Evolutionary conservation across 2,797 vertebrate genomes (phyloP).

Genomic region (Ficedula albicollis): DNA sequence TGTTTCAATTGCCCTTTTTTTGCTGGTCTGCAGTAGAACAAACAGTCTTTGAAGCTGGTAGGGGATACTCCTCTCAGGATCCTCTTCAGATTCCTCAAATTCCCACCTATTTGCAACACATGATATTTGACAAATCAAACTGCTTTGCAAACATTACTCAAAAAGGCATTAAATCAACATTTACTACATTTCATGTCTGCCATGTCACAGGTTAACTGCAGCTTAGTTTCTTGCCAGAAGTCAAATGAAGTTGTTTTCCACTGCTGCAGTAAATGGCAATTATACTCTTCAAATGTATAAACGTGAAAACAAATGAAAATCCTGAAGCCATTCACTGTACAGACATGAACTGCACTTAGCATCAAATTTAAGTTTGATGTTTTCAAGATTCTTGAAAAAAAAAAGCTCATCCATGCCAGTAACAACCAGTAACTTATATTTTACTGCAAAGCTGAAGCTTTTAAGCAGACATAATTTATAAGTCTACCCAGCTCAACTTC

Average conservation of each 20-base stretch:
- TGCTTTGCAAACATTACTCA: neutral
- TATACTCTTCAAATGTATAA: neutral
- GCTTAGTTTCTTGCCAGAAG: neutral
- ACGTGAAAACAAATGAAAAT: neutral
- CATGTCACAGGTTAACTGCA: neutral
- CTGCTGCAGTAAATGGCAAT: neutral
- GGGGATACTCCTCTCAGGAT: constrained; percentile 95
- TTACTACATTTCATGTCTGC: neutral
- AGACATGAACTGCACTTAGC: neutral
- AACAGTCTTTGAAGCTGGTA: constrained; percentile 97
- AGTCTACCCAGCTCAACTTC: neutral
- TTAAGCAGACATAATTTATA: neutral
- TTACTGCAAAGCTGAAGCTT: neutral
- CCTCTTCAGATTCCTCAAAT: constrained; percentile 96
- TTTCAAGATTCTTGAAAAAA: neutral
- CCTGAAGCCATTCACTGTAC: neutral
- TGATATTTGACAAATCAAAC: constrained; percentile 11
- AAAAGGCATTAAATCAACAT: neutral
- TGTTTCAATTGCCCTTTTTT: constrained; percentile 97
- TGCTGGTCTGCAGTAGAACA: constrained; percentile 96
- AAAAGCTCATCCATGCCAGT: neutral
- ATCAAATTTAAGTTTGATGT: neutral
- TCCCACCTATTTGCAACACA: constrained; percentile 86
- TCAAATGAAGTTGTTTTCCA: neutral
- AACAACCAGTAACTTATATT: neutral